Evolutionary conservation across 2,113 vertebrate species (phyloP).

Genomic region (Lepus europaeus): DNA sequence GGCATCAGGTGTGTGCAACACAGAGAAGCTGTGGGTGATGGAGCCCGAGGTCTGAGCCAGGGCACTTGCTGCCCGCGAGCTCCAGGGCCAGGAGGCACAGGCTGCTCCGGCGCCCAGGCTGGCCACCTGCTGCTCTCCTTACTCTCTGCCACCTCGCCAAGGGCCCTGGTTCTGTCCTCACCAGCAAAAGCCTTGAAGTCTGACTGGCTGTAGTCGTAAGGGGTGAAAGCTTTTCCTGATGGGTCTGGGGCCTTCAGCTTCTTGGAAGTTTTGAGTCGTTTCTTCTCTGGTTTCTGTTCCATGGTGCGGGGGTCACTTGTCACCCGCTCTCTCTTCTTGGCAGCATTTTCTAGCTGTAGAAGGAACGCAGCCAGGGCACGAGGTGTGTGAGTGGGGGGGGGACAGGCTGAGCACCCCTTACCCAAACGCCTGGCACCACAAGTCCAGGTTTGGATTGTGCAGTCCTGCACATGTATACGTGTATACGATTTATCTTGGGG

Average conservation of each 20-base stretch:
- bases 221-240: constrained; percentile 88
- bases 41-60: fast-evolving
- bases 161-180: constrained; percentile 79
- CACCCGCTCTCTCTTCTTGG: constrained; percentile 90
- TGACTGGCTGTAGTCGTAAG: constrained; percentile 96
- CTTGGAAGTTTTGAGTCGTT: constrained; percentile 87
- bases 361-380: background rate
- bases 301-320: constrained; percentile 84
- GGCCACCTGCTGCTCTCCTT: no score
- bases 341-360: constrained; percentile 87
- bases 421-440: background rate
- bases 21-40: background rate
- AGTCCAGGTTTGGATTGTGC: background rate
- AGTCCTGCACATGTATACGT: no score
- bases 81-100: no score
- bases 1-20: background rate
- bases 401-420: background rate
- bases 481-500: background rate
- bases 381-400: fast-evolving
- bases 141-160: fast-evolving
- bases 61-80: fast-evolving
- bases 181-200: constrained; percentile 95
- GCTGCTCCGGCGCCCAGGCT: no score
- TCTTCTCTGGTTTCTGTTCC: constrained; percentile 90
- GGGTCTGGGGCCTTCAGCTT: constrained; percentile 81